A percentile compares a stretch with the other conserved stretches of the same genome.
Evolutionary conservation across 1,140 invertebrate genomes (phyloP).

Genomic region (Drosophila bocqueti): DNA sequence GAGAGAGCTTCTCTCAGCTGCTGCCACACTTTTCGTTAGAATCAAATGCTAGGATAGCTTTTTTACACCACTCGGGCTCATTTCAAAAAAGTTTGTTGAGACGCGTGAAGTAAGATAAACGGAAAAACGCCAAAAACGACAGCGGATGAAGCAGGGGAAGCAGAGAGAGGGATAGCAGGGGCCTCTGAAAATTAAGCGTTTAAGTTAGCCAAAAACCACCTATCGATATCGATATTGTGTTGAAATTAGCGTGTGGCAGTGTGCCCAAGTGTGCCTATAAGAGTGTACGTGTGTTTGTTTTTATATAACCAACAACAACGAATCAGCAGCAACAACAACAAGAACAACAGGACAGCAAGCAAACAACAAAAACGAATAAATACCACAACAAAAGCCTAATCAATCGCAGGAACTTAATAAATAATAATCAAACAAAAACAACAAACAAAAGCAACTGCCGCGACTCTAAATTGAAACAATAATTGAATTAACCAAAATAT

Average conservation of each 20-base stretch:
- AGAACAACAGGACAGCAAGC: conserved; percentile 6
- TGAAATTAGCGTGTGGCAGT: conserved; percentile 30
- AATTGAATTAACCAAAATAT: conserved; percentile 40
- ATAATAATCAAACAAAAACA: conserved; percentile 13
- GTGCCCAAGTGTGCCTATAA: conserved; percentile 6
- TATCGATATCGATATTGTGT: conserved; percentile 19
- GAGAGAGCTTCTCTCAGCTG: conserved; percentile 47
- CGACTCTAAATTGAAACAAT: conserved; percentile 45
- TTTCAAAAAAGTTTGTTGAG: conserved; percentile 54
- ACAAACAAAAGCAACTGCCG: conserved; percentile 47
- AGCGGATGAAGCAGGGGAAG: conserved; percentile 24
- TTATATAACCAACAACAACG: conserved; percentile 37
- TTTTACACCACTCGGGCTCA: conserved; percentile 2
- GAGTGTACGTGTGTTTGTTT: conserved; percentile 16
- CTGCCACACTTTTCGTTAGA: conserved; percentile 31
- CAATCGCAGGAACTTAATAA: conserved; percentile 27
- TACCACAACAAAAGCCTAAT: conserved; percentile 24
- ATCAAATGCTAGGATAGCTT: conserved; percentile 40
- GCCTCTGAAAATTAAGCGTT: conserved; percentile 19
- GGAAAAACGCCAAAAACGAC: conserved; percentile 42
- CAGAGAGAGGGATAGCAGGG: conserved; percentile 10
- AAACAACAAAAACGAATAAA: conserved; percentile 26
- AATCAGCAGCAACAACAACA: conserved; percentile 12
- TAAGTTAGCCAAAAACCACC: conserved; percentile 11
- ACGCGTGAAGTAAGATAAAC: conserved; percentile 58